Evolutionary conservation across 2,797 vertebrate species (phyloP).

Genomic region (Chrysocyon brachyurus): DNA sequence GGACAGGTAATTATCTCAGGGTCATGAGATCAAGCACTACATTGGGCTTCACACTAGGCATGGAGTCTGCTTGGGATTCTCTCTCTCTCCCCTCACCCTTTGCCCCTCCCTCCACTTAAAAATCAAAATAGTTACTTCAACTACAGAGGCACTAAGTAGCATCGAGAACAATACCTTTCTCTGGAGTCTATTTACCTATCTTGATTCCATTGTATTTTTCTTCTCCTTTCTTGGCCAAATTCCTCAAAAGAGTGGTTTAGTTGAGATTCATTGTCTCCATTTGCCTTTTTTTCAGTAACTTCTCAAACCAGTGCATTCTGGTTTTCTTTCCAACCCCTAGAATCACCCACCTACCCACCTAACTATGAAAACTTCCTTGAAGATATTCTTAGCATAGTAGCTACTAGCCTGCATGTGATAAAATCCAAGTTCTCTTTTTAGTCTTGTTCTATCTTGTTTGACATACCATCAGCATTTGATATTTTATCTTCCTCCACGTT

Average conservation of each 20-base stretch:
- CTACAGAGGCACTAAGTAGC: neutral
- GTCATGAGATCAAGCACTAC: neutral
- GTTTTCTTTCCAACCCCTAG: neutral
- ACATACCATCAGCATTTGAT: neutral
- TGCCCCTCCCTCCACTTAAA: neutral
- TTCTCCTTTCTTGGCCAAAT: neutral
- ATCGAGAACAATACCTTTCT: neutral
- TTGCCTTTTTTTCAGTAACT: neutral
- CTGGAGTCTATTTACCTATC: neutral
- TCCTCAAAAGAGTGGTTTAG: neutral
- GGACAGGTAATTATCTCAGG: neutral
- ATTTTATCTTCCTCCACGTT: neutral
- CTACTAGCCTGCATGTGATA: neutral
- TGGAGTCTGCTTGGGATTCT: neutral
- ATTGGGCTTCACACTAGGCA: neutral
- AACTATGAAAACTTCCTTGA: neutral
- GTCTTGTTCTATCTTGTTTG: neutral
- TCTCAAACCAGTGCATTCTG: neutral
- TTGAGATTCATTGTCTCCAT: neutral
- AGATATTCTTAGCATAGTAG: neutral
- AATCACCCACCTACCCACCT: neutral
- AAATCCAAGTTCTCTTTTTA: neutral
- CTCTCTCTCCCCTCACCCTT: neutral
- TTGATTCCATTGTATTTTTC: neutral
- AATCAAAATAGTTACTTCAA: slow-evolving; percentile 42